Percentiles rank a stretch among this genome's conserved stretches.
These are phyloP conservation scores for Emydocephalus ijimae DNA, from an alignment of 2,113 vertebrate species.

Conservation along the genomic window DNA sequence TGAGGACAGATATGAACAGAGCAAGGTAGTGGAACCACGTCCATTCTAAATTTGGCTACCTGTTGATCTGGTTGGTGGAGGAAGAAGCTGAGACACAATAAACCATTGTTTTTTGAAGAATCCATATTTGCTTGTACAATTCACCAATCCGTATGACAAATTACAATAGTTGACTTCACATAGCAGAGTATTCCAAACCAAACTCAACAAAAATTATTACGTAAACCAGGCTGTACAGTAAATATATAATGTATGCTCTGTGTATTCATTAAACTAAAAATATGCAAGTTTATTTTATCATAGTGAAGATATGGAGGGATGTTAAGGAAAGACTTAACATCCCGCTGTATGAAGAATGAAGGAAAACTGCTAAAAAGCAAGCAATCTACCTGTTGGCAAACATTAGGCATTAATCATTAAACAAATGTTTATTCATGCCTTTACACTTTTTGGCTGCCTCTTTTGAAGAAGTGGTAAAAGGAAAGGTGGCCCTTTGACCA, in stretches of 20 bases:
- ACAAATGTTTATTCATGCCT: neutral
- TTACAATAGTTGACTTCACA: neutral
- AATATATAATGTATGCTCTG: neutral
- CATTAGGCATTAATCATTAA: neutral
- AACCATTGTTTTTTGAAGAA: neutral
- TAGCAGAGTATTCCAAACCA: neutral
- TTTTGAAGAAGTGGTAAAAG: neutral
- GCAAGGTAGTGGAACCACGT: slow-evolving; percentile 69
- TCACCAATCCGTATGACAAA: neutral
- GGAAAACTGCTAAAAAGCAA: neutral
- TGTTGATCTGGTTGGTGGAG: slow-evolving; percentile 24
- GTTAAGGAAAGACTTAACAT: neutral
- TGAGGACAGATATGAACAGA: slow-evolving; percentile 80
- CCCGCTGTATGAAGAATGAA: neutral
- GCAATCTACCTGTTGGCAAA: neutral
- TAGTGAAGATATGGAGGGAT: neutral
- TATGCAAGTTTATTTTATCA: neutral
- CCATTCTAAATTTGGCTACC: slow-evolving; percentile 13
- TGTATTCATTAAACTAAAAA: neutral
- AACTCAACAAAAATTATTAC: neutral
- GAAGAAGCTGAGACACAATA: slow-evolving; percentile 1
- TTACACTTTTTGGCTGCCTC: neutral
- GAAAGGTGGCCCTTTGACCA: neutral
- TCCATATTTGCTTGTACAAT: neutral
- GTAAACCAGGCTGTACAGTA: neutral